Evolutionary conservation across 2,888 invertebrate species (phyloP).

Genomic region (Pheosia gnoma): DNA sequence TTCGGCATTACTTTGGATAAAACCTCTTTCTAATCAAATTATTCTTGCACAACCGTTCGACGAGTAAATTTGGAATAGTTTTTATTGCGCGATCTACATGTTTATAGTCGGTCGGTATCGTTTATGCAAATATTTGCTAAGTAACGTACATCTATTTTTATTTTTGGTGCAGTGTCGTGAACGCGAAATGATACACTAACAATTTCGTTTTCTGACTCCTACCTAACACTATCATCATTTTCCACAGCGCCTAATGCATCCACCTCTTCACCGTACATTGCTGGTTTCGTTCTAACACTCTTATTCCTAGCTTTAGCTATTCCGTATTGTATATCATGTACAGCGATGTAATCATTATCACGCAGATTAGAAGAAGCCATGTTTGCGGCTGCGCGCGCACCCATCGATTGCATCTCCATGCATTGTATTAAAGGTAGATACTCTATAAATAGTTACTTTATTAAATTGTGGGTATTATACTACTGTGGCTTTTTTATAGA

Average conservation of each 20-base stretch:
- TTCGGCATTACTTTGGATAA: background rate
- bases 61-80: too few relatives aligned
- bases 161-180: background rate
- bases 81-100: too few relatives aligned
- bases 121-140: too few relatives aligned
- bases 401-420: slow-evolving; percentile 66
- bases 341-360: slow-evolving; percentile 11
- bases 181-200: slow-evolving; percentile 2
- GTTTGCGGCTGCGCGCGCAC: slow-evolving; percentile 72
- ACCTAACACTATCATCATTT: slow-evolving; percentile 15
- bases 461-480: slow-evolving; percentile 66
- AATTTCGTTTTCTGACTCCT: background rate
- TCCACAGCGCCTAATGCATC: slow-evolving; percentile 14
- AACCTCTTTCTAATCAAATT: background rate
- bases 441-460: slow-evolving; percentile 56
- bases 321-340: slow-evolving; percentile 36
- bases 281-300: slow-evolving; percentile 7
- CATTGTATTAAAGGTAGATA: slow-evolving; percentile 51
- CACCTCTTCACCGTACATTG: slow-evolving; percentile 7
- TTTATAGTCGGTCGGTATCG: too few relatives aligned
- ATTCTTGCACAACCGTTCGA: background rate
- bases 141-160: background rate
- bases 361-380: slow-evolving; percentile 57
- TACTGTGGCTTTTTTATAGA: slow-evolving; percentile 23
- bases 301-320: background rate